A percentile compares a stretch with the other conserved stretches of the same genome.
phyloP scores from a whole-genome alignment of 2,113 vertebrate species.

The Gopherus evgoodei region DNA sequence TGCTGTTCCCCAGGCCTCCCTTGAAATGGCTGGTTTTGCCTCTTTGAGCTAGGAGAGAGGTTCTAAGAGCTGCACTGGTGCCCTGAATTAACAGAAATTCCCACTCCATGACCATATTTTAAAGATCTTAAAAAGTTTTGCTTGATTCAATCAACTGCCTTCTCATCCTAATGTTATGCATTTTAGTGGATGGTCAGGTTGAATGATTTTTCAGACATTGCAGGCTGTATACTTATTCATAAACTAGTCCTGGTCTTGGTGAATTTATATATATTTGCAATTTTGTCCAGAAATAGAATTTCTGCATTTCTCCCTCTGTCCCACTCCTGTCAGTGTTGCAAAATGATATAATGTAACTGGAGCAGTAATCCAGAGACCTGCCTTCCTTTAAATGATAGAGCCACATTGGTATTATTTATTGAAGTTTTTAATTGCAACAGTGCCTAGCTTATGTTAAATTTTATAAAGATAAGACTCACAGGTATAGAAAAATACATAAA shows the following conservation, averaged over 20 bases:
- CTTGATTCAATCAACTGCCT: background rate
- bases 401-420: background rate
- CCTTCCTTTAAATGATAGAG: background rate
- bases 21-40: background rate
- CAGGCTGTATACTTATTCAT: background rate
- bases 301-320: background rate
- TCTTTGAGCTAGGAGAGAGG: background rate
- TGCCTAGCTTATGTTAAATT: background rate
- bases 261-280: background rate
- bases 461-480: background rate
- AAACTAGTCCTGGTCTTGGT: background rate
- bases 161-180: constrained; percentile 3
- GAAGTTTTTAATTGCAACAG: background rate
- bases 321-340: too few species aligned
- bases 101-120: background rate
- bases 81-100: background rate
- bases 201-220: background rate
- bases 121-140: background rate
- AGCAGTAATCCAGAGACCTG: too few species aligned
- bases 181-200: background rate
- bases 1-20: background rate
- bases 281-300: background rate
- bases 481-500: background rate
- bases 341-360: too few species aligned
- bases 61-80: background rate